Evolutionary conservation across 2,113 vertebrate genomes (phyloP).

Genomic region (Pluvianellus socialis): DNA sequence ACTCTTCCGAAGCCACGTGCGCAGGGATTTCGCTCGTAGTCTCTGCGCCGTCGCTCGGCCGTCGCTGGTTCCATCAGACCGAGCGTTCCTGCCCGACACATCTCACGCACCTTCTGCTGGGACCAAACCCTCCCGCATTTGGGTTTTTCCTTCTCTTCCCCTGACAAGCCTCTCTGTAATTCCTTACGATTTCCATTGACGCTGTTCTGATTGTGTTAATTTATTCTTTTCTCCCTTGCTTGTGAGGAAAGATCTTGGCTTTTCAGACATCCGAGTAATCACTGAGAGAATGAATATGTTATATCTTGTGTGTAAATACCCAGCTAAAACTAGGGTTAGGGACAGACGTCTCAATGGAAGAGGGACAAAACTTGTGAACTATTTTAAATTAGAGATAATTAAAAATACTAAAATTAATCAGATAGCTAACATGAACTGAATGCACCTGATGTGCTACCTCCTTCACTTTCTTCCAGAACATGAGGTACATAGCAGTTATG

Average conservation of each 20-base stretch:
- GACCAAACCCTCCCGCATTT: background rate
- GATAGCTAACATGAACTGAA: background rate
- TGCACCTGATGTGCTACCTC: background rate
- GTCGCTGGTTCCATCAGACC: background rate
- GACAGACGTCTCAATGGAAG: fast-evolving
- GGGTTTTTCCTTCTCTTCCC: background rate
- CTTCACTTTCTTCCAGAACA: background rate
- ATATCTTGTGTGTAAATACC: background rate
- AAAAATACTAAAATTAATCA: background rate
- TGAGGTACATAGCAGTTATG: background rate
- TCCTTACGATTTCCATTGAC: background rate
- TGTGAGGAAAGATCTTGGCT: background rate
- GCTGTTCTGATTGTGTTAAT: background rate
- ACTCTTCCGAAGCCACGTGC: background rate
- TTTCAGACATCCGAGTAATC: background rate
- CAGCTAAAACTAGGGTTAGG: background rate
- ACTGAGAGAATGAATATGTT: background rate
- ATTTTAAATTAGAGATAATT: background rate
- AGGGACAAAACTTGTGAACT: background rate
- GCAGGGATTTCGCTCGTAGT: background rate
- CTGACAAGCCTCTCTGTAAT: background rate
- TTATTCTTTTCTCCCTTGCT: background rate
- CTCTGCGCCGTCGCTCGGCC: background rate
- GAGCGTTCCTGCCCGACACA: background rate
- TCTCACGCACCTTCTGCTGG: too few species aligned